Evolutionary conservation across 2,113 vertebrate genomes (phyloP).

Genomic region (Cebidichthys violaceus): DNA sequence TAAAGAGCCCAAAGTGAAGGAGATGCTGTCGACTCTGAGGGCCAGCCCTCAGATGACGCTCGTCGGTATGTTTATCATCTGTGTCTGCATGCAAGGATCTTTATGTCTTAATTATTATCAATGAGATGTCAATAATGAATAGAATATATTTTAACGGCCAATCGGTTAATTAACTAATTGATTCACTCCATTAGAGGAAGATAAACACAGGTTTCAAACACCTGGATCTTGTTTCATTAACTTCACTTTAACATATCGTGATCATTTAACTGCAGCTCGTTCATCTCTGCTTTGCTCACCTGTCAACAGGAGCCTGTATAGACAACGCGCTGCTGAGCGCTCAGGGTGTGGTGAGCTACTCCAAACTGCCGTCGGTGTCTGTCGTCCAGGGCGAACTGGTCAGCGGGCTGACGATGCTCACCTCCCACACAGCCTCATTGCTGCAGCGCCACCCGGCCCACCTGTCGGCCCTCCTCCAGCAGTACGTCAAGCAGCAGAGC

Average conservation of each 20-base stretch:
- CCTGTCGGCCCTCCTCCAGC: slow-evolving; percentile 86
- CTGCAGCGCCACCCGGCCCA: slow-evolving; percentile 83
- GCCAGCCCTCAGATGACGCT: slow-evolving; percentile 86
- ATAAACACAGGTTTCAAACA: neutral
- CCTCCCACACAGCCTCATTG: slow-evolving; percentile 82
- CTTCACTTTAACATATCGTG: neutral
- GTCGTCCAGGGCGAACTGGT: slow-evolving; percentile 84
- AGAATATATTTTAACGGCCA: neutral
- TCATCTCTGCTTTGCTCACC: neutral
- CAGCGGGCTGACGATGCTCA: slow-evolving; percentile 82
- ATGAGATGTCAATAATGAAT: neutral
- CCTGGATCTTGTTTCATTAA: neutral
- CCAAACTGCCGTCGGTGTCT: slow-evolving; percentile 86
- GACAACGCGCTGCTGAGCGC: slow-evolving; percentile 90
- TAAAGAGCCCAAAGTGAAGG: slow-evolving; percentile 86
- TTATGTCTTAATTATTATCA: neutral
- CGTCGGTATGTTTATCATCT: slow-evolving; percentile 82
- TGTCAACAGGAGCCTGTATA: slow-evolving; percentile 87
- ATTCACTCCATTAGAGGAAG: neutral
- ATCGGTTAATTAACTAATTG: neutral
- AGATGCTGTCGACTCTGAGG: slow-evolving; percentile 88
- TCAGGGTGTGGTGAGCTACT: slow-evolving; percentile 86
- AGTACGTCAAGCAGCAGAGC: slow-evolving; percentile 84
- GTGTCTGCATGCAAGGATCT: no score
- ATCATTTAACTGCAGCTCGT: neutral